phyloP scores from a whole-genome alignment of 2,797 vertebrate genomes.

The Takifugu rubripes region DNA sequence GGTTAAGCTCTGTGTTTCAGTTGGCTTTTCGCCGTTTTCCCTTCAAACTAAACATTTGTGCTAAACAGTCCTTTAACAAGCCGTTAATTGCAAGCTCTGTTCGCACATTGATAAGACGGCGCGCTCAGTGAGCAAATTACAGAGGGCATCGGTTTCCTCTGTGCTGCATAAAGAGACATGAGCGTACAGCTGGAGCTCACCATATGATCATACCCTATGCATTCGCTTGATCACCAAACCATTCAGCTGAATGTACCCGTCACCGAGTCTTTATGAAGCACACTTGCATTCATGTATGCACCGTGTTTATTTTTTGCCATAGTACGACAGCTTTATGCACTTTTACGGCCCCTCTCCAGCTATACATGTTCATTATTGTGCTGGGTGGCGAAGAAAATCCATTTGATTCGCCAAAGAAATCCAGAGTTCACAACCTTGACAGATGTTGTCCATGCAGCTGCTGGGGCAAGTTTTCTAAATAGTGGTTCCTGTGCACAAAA shows the following conservation, averaged over 20 bases:
- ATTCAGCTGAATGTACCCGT: conserved; percentile 8
- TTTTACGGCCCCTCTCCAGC: conserved; percentile 1
- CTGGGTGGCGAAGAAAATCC: no score
- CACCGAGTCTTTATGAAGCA: conserved; percentile 18
- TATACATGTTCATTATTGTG: no score
- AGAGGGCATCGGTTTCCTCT: conserved; percentile 27
- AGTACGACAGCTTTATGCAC: neutral
- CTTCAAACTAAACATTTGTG: conserved; percentile 33
- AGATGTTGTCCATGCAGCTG: no score
- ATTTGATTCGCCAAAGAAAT: no score
- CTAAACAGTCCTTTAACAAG: conserved; percentile 47
- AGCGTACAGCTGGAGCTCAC: conserved; percentile 19
- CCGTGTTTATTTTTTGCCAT: conserved; percentile 9
- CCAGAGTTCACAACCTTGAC: no score
- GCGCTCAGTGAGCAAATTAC: conserved; percentile 31
- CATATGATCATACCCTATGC: conserved; percentile 10
- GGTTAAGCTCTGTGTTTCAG: conserved; percentile 3
- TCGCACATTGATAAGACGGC: conserved; percentile 43
- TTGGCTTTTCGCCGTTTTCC: conserved; percentile 16
- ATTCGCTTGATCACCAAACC: conserved; percentile 28
- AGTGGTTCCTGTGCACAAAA: no score
- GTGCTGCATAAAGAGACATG: conserved; percentile 20
- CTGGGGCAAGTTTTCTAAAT: no score
- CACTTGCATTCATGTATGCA: conserved; percentile 3
- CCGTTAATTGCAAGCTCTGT: conserved; percentile 44